Evolutionary conservation across 2,113 vertebrate species (phyloP), one percentile per base, ranked within the genome.

Genomic region (Corvus cornix): DNA sequence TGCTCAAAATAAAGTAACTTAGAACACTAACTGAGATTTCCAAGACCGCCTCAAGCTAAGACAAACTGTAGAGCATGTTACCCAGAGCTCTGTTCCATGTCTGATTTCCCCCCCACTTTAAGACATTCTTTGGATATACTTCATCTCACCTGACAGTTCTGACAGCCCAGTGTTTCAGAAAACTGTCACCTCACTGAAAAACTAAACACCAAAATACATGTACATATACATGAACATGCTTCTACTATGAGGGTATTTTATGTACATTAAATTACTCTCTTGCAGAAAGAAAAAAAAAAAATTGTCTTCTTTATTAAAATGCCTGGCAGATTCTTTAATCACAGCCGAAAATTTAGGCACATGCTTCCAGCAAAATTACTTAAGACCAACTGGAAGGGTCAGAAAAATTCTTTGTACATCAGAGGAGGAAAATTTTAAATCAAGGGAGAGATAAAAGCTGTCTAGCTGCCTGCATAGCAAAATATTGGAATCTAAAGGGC

Each of bases 31-130:
- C 20, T 22, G 70, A 78, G 28, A 44, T 23, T 68, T 49, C 72
- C n/a, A 76, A 51, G 51, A 59, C 16, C 7, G 1, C 16, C 74
- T 79, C 49, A 60, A 79, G 53, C 37, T 23, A 72, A 48, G 41
- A 58, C 13, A 49, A 78, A 62, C 24, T 67, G 17, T 28, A 53
- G 20, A 84, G 15, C 26, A 6, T 0, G 2, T 35, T 64, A 68
- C 46, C 28, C 58, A 58, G 60, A 87, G 49, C 35, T 75, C 22
- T 3, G 5, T 28, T 55, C 31, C 7, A 0, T 10, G 27, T 16
- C 33, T 49, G 35, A 37, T 18, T 17, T 7, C 3, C 0, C 1
- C 2, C 4, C 1, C 3, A 3, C 30, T 49, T 56, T 10, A 39
- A 49, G 10, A 43, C 6, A 35, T 14, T 48, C 5, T 33, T 64